Percentiles rank a stretch among this genome's conserved stretches.
These are phyloP conservation scores for Aplocera efformata DNA, from an alignment of 2,888 invertebrate genomes.

Conservation along the genomic window DNA sequence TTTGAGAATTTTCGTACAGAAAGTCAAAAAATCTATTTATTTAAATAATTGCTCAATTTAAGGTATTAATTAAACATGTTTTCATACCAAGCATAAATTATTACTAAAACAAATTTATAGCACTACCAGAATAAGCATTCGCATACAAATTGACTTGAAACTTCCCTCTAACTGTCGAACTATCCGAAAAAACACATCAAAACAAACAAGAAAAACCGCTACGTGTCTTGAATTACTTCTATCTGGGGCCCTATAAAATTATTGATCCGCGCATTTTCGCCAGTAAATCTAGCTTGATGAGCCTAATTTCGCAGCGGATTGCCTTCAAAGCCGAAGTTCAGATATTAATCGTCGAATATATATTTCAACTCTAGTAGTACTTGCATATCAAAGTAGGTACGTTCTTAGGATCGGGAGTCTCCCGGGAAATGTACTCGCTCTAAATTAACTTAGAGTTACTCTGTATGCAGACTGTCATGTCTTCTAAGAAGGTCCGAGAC, in stretches of 20 bases:
- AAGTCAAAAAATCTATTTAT: too few species aligned
- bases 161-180: conserved; percentile 5
- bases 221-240: conserved; percentile 25
- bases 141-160: neutral
- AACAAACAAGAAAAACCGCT: conserved; percentile 15
- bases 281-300: conserved; percentile 19
- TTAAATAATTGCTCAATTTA: too few species aligned
- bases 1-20: too few species aligned
- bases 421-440: conserved; percentile 55
- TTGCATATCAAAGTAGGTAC: conserved; percentile 58
- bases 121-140: too few species aligned
- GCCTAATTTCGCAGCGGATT: conserved; percentile 26
- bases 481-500: conserved; percentile 67
- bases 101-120: too few species aligned
- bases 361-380: conserved; percentile 49
- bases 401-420: conserved; percentile 52
- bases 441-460: conserved; percentile 74
- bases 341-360: conserved; percentile 38
- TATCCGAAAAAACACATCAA: conserved; percentile 11
- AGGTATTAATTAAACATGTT: too few species aligned
- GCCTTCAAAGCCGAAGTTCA: conserved; percentile 27
- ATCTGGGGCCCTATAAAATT: conserved; percentile 17
- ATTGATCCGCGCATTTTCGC: conserved; percentile 20
- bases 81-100: too few species aligned
- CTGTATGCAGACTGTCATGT: conserved; percentile 71